phyloP scores from a whole-genome alignment of 1,140 invertebrate genomes.

The Pseudomyrmex pallidus region DNA sequence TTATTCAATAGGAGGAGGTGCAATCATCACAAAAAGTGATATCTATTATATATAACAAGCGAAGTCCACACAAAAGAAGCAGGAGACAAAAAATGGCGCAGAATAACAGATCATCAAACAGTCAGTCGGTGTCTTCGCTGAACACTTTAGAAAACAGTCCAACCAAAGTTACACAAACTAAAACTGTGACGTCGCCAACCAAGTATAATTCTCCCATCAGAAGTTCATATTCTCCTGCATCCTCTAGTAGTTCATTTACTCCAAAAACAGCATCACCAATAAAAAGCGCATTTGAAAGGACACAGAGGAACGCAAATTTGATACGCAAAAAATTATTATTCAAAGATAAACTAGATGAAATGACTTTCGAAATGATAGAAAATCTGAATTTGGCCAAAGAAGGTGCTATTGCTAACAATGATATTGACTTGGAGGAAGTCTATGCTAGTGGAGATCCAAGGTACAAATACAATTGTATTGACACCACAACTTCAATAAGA shows the following conservation, averaged over 20 bases:
- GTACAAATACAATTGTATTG: slow-evolving; percentile 55
- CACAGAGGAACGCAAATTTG: neutral
- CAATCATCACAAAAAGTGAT: neutral
- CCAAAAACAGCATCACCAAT: slow-evolving; percentile 1
- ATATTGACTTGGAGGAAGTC: slow-evolving; percentile 78
- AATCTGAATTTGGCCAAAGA: slow-evolving; percentile 78
- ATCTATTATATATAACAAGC: neutral
- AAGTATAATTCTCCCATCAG: neutral
- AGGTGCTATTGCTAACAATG: slow-evolving; percentile 61
- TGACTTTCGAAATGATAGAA: slow-evolving; percentile 64
- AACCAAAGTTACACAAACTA: neutral
- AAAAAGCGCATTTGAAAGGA: neutral
- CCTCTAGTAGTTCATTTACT: neutral
- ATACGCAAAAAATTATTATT: slow-evolving; percentile 62
- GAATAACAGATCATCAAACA: neutral
- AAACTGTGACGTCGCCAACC: neutral
- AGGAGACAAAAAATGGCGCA: neutral
- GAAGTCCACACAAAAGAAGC: neutral
- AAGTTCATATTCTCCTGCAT: neutral
- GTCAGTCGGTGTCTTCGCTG: neutral
- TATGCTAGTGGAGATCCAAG: slow-evolving; percentile 70
- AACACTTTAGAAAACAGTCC: neutral
- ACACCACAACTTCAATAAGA: slow-evolving; percentile 52
- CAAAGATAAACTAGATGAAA: slow-evolving; percentile 41
- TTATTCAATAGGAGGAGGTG: neutral